Evolutionary conservation across 2,113 vertebrate species (phyloP).

Genomic region (Tamias sibiricus): DNA sequence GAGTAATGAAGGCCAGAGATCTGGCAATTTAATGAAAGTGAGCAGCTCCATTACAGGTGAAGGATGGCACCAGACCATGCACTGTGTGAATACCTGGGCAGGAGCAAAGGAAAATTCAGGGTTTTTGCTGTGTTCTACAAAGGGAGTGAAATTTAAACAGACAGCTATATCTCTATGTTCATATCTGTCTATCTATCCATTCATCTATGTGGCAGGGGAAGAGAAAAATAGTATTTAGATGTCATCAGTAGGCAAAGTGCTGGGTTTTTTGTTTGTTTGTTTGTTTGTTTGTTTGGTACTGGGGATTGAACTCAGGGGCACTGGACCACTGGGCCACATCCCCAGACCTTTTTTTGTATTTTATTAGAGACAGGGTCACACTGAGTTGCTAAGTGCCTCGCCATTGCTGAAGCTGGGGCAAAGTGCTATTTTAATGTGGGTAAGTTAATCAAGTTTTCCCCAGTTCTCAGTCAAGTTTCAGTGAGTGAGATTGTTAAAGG

Average conservation of each 20-base stretch:
- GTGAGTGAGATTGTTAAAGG: neutral
- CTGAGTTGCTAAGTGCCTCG: too few relatives aligned
- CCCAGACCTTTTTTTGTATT: too few relatives aligned
- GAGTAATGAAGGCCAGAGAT: slow-evolving; percentile 51
- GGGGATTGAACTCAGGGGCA: too few relatives aligned
- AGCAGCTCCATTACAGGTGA: neutral
- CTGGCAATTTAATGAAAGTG: neutral
- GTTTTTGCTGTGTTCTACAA: neutral
- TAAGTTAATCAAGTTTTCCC: neutral
- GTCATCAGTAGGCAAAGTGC: neutral
- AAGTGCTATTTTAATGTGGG: neutral
- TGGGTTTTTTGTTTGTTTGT: too few relatives aligned
- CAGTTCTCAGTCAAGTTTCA: neutral
- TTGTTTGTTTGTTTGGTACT: too few relatives aligned
- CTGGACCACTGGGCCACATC: too few relatives aligned
- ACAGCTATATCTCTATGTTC: neutral
- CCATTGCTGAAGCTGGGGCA: too few relatives aligned
- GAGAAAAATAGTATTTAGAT: neutral
- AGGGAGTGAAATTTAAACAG: neutral
- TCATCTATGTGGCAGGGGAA: neutral
- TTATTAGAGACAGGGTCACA: too few relatives aligned
- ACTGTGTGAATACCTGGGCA: neutral
- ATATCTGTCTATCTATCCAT: neutral
- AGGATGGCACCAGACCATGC: rapidly evolving
- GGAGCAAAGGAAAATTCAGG: neutral